These are phyloP conservation scores for Aphelocoma californica DNA, from an alignment of 2,797 vertebrate species.

Conservation along the genomic window DNA sequence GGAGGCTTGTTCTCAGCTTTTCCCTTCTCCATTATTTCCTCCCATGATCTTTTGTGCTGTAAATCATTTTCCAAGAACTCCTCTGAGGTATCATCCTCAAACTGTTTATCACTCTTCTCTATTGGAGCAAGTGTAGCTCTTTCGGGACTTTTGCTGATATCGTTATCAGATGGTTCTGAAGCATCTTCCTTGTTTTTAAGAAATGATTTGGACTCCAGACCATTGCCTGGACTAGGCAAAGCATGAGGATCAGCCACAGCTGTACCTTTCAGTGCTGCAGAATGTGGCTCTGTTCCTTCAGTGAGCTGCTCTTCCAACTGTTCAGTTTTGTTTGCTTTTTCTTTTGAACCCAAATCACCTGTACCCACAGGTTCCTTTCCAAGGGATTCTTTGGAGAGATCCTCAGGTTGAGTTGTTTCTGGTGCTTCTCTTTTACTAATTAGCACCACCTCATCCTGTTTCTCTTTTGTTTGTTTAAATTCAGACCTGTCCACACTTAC, in stretches of 20 bases:
- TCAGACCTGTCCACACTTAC: constrained; percentile 57
- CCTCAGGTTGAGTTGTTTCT: not conserved
- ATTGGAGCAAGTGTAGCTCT: not conserved
- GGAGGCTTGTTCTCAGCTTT: not conserved
- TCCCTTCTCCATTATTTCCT: not conserved
- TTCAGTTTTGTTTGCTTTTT: not conserved
- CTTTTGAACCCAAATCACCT: not conserved
- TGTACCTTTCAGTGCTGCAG: not conserved
- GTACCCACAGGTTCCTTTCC: not conserved
- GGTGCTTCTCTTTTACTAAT: not conserved
- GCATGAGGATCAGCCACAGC: not conserved
- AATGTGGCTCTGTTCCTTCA: not conserved
- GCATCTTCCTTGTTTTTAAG: not conserved
- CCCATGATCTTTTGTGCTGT: not conserved
- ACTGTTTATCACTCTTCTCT: constrained; percentile 11
- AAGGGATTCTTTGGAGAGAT: not conserved
- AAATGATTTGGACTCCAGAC: not conserved
- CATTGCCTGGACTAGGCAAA: not conserved
- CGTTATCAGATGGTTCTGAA: not conserved
- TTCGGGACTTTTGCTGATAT: not conserved
- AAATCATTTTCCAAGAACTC: not conserved
- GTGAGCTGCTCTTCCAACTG: not conserved
- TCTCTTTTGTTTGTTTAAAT: constrained; percentile 59
- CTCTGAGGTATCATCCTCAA: not conserved
- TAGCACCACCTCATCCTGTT: not conserved